A percentile compares a stretch with the other conserved stretches of the same genome.
Conservation (phyloP, 2,888 invertebrate species). For the Oasisia sp. region DNA sequence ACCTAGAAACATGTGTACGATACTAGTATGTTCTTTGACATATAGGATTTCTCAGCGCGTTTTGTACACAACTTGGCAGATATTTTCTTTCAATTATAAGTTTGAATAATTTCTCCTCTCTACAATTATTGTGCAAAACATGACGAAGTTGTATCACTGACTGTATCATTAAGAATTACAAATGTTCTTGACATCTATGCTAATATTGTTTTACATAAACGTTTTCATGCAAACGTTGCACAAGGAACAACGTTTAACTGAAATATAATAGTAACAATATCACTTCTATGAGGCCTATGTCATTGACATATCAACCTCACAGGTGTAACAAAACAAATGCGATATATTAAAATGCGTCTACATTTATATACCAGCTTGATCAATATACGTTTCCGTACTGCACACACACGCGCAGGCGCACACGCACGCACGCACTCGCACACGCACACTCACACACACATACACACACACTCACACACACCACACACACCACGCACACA, state of each 20-base stretch:
- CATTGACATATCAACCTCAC: too few relatives aligned
- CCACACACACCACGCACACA: too few relatives aligned
- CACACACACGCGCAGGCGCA: too few relatives aligned
- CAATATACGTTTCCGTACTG: too few relatives aligned
- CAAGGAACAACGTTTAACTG: background rate
- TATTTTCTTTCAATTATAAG: background rate
- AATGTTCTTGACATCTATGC: background rate
- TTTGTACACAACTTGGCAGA: background rate
- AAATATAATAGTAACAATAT: background rate
- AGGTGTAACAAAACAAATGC: too few relatives aligned
- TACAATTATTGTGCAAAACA: background rate
- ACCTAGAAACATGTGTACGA: background rate
- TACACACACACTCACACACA: too few relatives aligned
- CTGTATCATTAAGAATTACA: background rate
- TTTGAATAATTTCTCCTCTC: background rate
- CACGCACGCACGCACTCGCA: too few relatives aligned
- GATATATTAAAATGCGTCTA: background rate
- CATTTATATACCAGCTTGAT: background rate
- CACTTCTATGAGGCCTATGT: too few relatives aligned
- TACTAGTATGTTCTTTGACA: background rate
- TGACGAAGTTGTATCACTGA: background rate
- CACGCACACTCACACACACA: too few relatives aligned
- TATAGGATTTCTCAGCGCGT: background rate
- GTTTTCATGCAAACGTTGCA: background rate
- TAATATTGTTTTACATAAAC: background rate